Base-by-base conservation (phyloP, 2,113 vertebrate species). In the Otus sunia region DNA sequence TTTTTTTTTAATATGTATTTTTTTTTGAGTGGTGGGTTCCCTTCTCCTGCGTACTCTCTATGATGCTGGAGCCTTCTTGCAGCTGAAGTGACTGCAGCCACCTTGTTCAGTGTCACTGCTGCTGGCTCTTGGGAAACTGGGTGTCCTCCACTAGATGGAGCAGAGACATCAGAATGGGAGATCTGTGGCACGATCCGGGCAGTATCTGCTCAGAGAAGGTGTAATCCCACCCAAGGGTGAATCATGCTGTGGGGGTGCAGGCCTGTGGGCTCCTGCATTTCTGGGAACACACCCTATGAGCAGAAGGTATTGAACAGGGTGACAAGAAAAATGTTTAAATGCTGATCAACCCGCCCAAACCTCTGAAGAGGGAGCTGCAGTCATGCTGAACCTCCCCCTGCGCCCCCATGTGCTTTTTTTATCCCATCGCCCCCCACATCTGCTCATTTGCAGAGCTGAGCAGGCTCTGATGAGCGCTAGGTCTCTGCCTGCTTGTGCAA, bases 211-310 rank as follows among this genome's bases (percentile, higher is more conserved):
- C 26, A 1, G 86, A 79, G 96, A 85, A 94, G 77, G 77, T 79
- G 78, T 63, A 50, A 93, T 96, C 92, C 96, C 94, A 97, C 96
- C 96, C 96, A 2, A 45, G 96, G 94, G 92, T 97, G 96, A 97
- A 93, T 97, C 96, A 97, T 86, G 81, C 93, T 97, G 96, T 86
- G 96, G 96, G 96, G 96, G 96, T 95, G 96, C 96, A 36, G 95
- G 84, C 84, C 84, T 96, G 96, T 97, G 96, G 96, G 96, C 93
- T 96, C 94, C 94, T 86, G 90, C 92, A 1, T 82, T 81, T 29
- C 95, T 94, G 91, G 91, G 93, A 96, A 93, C 93, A 66, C 95
- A 94, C 96, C 96, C 95, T 92, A 5, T 62, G 74, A 96, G 96
- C 96, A 86, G 74, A 76, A 97, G 58, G 92, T 78, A 96, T 96